Evolutionary conservation across 1,140 invertebrate species (phyloP).

Genomic region (Prorops nasuta): DNA sequence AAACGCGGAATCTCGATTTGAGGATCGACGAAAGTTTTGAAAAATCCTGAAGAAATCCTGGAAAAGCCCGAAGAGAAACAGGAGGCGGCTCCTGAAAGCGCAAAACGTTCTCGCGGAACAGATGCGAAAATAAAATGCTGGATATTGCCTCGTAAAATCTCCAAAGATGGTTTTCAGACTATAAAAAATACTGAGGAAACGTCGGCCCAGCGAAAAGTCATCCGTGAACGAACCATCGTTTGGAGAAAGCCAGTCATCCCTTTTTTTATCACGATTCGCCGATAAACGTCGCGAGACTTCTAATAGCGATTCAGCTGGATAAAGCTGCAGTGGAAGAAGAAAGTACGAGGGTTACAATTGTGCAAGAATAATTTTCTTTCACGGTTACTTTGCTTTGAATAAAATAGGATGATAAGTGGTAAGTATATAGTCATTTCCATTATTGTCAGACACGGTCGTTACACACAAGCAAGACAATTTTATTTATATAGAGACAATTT

Average conservation of each 20-base stretch:
- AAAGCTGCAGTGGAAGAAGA: no score
- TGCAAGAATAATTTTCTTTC: no score
- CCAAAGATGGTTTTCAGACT: not conserved
- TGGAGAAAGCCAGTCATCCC: not conserved
- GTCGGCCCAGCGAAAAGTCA: not conserved
- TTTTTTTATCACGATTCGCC: not conserved
- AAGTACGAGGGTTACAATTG: no score
- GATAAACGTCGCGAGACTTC: not conserved
- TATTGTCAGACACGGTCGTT: no score
- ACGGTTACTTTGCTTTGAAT: no score
- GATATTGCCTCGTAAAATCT: not conserved
- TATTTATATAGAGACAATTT: no score
- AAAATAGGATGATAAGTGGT: no score
- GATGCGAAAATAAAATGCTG: not conserved
- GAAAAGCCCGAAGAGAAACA: not conserved
- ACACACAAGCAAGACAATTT: no score
- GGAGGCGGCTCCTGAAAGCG: not conserved
- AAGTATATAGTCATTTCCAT: no score
- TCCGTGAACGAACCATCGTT: not conserved
- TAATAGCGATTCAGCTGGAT: no score
- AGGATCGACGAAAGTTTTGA: constrained; percentile 4
- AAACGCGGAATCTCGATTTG: constrained; percentile 15
- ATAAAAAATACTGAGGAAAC: not conserved
- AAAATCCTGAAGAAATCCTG: constrained; percentile 15
- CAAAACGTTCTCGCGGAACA: not conserved